Evolutionary conservation across 2,113 vertebrate species (phyloP).

Genomic region (Lepisosteus osseus): DNA sequence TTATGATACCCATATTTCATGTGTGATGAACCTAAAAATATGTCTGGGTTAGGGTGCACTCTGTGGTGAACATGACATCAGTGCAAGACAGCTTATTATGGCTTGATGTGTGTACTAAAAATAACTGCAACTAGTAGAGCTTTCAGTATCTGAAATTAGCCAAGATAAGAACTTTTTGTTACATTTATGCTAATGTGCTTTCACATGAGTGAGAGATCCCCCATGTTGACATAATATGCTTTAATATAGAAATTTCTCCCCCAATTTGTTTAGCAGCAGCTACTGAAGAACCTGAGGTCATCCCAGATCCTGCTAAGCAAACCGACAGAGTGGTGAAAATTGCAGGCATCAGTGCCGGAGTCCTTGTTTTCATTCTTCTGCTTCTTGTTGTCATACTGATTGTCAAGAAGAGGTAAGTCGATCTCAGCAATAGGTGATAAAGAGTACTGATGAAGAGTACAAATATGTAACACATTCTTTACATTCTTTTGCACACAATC

Average conservation of each 20-base stretch:
- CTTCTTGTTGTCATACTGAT: conserved; percentile 90
- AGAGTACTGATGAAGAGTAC: no score
- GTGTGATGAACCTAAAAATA: conserved; percentile 1
- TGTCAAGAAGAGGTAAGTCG: conserved; percentile 93
- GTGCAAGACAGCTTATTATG: not conserved
- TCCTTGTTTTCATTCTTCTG: conserved; percentile 90
- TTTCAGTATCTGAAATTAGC: no score
- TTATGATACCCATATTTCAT: not conserved
- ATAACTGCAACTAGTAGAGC: no score
- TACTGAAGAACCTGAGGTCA: conserved; percentile 94
- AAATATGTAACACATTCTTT: no score
- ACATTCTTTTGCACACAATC: no score
- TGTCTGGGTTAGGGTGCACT: not conserved
- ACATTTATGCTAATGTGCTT: not conserved
- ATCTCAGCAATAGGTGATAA: no score
- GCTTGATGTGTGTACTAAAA: not conserved
- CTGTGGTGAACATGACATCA: not conserved
- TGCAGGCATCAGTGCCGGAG: conserved; percentile 91
- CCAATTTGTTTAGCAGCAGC: conserved; percentile 72
- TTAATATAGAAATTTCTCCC: conserved; percentile 36
- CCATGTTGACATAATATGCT: conserved; percentile 18
- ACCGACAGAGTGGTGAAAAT: conserved; percentile 96
- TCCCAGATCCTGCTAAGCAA: conserved; percentile 92
- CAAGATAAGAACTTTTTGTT: not conserved
- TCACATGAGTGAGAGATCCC: not conserved